A percentile compares a stretch with the other conserved stretches of the same genome.
Evolutionary conservation across 2,888 invertebrate species (phyloP).

Genomic region (Drymonia ruficornis): DNA sequence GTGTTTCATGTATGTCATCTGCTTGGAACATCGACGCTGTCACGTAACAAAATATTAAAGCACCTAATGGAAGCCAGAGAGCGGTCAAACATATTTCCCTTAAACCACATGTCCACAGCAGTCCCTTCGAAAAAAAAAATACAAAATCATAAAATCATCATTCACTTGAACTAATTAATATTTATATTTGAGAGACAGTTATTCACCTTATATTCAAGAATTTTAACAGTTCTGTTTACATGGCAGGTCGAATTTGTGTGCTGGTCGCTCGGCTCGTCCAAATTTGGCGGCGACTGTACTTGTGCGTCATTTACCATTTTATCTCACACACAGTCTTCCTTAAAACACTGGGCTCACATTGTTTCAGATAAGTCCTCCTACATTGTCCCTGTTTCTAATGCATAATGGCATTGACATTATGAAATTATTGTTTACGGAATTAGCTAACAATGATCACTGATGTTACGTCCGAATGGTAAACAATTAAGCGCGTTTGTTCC

Average conservation of each 20-base stretch:
- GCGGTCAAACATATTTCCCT: conserved; percentile 92
- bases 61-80: conserved; percentile 93
- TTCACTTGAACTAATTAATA: neutral
- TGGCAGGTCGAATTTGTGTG: conserved; percentile 65
- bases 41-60: conserved; percentile 94
- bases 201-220: conserved; percentile 72
- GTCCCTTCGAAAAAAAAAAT: conserved; percentile 65
- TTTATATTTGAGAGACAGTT: neutral
- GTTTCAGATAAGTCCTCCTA: conserved; percentile 47
- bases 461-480: conserved; percentile 14
- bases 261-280: conserved; percentile 61
- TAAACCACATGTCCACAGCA: conserved; percentile 90
- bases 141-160: conserved; percentile 14
- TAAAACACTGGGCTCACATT: conserved; percentile 59
- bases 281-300: conserved; percentile 72
- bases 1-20: conserved; percentile 97
- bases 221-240: conserved; percentile 61
- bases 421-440: neutral
- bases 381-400: conserved; percentile 22
- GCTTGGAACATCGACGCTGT: conserved; percentile 96
- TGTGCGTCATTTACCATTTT: conserved; percentile 83
- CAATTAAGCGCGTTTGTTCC: conserved; percentile 44
- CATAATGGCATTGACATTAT: neutral
- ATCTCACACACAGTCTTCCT: conserved; percentile 57
- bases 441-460: neutral